These are phyloP conservation scores for Accipiter virgatus DNA, from an alignment of 2,113 vertebrate species.

Conservation along the genomic window DNA sequence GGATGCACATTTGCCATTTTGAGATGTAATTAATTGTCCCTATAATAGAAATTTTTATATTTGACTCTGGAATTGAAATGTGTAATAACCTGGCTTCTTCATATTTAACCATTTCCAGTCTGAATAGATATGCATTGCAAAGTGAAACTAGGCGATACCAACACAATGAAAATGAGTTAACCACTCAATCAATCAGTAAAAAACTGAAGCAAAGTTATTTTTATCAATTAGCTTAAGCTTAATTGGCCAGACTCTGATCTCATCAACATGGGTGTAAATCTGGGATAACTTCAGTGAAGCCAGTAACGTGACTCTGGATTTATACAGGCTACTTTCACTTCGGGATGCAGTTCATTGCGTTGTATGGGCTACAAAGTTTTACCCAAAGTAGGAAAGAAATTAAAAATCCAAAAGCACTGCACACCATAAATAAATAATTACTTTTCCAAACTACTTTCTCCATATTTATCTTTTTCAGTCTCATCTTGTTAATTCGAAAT, in stretches of 20 bases:
- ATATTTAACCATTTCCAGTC: slow-evolving; percentile 88
- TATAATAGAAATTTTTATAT: slow-evolving; percentile 99
- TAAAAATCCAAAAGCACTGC: neutral
- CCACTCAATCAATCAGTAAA: slow-evolving; percentile 39
- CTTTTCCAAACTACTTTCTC: neutral
- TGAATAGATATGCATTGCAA: slow-evolving; percentile 48
- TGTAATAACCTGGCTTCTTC: slow-evolving; percentile 96
- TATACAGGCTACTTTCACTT: neutral
- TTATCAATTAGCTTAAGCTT: slow-evolving; percentile 16
- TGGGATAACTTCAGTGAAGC: neutral
- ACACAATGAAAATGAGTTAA: slow-evolving; percentile 36
- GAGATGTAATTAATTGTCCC: slow-evolving; percentile 99
- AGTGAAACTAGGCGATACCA: neutral
- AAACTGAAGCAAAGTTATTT: slow-evolving; percentile 7
- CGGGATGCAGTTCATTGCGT: neutral
- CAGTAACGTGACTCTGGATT: accelerated
- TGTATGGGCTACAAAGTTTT: neutral
- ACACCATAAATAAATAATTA: neutral
- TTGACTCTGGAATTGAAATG: slow-evolving; percentile 98
- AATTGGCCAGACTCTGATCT: neutral
- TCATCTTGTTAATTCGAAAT: neutral
- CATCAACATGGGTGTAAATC: neutral
- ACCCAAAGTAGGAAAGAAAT: neutral
- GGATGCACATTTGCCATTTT: slow-evolving; percentile 99
- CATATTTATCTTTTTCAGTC: neutral